These are phyloP conservation scores for Catonia carolina DNA, from an alignment of 2,888 invertebrate genomes.

Conservation along the genomic window DNA sequence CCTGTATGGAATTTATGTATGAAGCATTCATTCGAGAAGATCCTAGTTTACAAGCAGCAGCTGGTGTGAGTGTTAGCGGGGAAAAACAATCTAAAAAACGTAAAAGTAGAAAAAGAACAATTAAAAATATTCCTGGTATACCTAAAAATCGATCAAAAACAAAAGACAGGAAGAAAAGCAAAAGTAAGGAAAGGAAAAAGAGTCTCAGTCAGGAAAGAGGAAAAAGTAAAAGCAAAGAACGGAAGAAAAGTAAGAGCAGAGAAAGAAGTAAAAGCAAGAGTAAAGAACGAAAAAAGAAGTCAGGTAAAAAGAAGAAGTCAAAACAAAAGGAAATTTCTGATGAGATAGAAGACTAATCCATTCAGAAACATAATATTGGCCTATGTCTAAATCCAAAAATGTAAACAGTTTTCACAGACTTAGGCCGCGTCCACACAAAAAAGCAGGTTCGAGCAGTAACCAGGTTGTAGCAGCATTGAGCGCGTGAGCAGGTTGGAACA, in stretches of 20 bases:
- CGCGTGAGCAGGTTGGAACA: no score
- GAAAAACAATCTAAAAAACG: conserved; percentile 24
- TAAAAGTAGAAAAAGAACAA: conserved; percentile 21
- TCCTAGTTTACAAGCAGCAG: conserved; percentile 33
- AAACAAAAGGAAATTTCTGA: no score
- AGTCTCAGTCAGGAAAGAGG: conserved; percentile 37
- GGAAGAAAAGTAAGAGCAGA: conserved; percentile 41
- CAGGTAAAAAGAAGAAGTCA: conserved; percentile 40
- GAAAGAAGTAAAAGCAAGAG: conserved; percentile 36
- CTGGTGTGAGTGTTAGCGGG: conserved; percentile 38
- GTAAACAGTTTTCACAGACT: no score
- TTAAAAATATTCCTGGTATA: conserved; percentile 12
- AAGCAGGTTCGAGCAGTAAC: no score
- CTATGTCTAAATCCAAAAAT: no score
- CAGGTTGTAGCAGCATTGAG: no score
- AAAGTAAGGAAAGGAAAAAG: conserved; percentile 33
- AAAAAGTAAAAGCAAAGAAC: conserved; percentile 45
- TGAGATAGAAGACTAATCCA: no score
- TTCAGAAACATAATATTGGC: no score
- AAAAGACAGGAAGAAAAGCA: conserved; percentile 13
- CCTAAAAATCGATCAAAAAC: conserved; percentile 17
- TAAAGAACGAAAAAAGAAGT: conserved; percentile 39
- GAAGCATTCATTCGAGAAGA: conserved; percentile 45
- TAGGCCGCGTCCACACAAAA: no score
- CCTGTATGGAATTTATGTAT: conserved; percentile 51